Evolutionary conservation across 2,113 vertebrate species (phyloP), one percentile per base, ranked within the genome.

Genomic region (Potamarius usumacintae): DNA sequence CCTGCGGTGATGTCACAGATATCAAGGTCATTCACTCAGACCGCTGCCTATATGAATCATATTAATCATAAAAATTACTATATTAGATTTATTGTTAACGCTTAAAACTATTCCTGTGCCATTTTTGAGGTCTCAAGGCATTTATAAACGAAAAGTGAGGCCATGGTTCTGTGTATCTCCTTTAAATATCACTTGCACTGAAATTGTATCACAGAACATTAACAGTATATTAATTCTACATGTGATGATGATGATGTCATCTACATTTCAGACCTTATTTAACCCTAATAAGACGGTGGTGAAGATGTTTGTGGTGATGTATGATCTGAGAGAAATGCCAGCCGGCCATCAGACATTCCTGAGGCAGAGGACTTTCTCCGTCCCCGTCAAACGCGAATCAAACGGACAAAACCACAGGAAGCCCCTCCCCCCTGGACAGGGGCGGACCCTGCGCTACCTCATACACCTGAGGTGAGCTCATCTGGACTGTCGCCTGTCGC

Each of bases 241-340:
- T 1, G 27, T 60, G 0, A 42, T 81, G 0, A 60, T 81, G 22
- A 12, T 62, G 57, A 42, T 82, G 30, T 58, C 0, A 1, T 72
- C 5, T 55, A n/a, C 20, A 2, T 65, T 12, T 42, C 92, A 99
- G 98, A 99, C 98, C 97, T 99, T 99, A 99, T 99, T 99, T 93
- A 99, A 99, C 93, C 98, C 98, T 91, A 99, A 99, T 95, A 99
- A 99, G 96, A 99, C 98, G 84, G 98, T 99, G 95, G 98, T 99
- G 93, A 99, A 99, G 96, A 99, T 99, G 98, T 99, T 99, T 96
- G 98, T 99, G 93, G 98, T 99, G 95, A 97, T 97, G 94, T 99
- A 99, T 89, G 97, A 99, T 93, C 95, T 99, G 91, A 95, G 97
- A 95, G 96, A 96, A 90, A 98, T 99, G 98, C 98, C 98, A 94